Conservation (phyloP, 2,113 vertebrate species). For the Apodemus speciosus region DNA sequence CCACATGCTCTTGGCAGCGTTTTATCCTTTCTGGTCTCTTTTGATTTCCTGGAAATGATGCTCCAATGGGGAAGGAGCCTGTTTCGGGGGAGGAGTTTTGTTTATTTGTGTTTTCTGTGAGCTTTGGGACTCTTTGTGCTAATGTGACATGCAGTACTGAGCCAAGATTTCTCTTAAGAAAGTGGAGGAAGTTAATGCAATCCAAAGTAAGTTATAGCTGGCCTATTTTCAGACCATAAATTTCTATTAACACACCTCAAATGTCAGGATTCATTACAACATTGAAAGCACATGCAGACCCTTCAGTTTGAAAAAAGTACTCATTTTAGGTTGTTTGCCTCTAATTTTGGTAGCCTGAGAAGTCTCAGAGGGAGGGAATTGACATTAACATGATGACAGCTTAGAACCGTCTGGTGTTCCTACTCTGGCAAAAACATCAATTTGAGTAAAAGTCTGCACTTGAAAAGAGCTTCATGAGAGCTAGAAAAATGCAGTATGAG, state of each 20-base stretch:
- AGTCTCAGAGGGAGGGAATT: neutral
- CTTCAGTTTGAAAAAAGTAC: neutral
- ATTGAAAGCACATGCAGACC: neutral
- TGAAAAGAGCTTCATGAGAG: neutral
- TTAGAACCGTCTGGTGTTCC: neutral
- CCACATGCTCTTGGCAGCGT: neutral
- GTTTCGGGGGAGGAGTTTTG: neutral
- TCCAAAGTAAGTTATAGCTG: neutral
- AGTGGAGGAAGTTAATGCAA: neutral
- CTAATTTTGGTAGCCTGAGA: slow-evolving; percentile 6
- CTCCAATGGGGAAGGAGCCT: neutral
- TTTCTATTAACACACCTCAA: neutral
- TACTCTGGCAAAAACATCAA: neutral
- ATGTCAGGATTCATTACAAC: neutral
- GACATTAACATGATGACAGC: neutral
- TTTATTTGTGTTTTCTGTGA: neutral
- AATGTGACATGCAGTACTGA: neutral
- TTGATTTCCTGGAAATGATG: slow-evolving; percentile 45
- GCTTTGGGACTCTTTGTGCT: neutral
- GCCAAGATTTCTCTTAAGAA: neutral
- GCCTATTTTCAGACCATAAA: neutral
- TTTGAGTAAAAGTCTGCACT: neutral
- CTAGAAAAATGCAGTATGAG: neutral
- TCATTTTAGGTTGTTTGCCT: neutral
- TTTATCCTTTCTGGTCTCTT: neutral